Evolutionary conservation across 2,113 vertebrate genomes (phyloP).

Genomic region (Gobiocypris rarus): DNA sequence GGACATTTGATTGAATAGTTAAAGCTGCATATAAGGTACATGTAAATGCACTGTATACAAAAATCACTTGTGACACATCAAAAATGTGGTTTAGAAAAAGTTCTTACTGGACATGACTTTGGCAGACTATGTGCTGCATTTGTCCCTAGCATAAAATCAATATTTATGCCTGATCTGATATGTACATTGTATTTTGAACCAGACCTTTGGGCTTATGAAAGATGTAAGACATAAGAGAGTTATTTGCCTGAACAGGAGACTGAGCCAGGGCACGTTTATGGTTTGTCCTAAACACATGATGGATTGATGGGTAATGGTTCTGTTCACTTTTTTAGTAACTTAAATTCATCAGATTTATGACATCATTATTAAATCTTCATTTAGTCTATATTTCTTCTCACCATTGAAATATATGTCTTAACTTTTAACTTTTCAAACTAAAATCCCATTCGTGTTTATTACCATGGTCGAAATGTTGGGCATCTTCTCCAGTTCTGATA

Average conservation of each 20-base stretch:
- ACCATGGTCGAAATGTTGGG: conserved; percentile 25
- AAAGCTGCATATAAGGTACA: background rate
- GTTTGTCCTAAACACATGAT: background rate
- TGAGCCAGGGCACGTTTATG: background rate
- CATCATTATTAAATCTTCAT: background rate
- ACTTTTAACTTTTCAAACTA: background rate
- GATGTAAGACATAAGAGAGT: background rate
- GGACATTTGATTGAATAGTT: background rate
- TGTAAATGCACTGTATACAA: background rate
- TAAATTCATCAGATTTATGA: background rate
- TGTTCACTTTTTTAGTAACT: background rate
- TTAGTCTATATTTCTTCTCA: background rate
- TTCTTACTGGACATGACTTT: conserved; percentile 11
- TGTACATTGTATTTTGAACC: background rate
- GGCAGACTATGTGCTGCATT: background rate
- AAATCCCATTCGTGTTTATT: conserved; percentile 33
- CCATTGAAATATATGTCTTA: background rate
- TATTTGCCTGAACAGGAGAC: background rate
- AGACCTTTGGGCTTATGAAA: conserved; percentile 17
- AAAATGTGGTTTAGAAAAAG: background rate
- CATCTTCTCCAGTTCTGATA: conserved; percentile 40
- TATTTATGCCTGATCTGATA: conserved; percentile 17
- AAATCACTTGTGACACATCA: background rate
- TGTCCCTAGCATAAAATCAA: background rate
- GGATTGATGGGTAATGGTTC: background rate